Evolutionary conservation across 2,797 vertebrate genomes (phyloP).

Genomic region (Fringilla coelebs): DNA sequence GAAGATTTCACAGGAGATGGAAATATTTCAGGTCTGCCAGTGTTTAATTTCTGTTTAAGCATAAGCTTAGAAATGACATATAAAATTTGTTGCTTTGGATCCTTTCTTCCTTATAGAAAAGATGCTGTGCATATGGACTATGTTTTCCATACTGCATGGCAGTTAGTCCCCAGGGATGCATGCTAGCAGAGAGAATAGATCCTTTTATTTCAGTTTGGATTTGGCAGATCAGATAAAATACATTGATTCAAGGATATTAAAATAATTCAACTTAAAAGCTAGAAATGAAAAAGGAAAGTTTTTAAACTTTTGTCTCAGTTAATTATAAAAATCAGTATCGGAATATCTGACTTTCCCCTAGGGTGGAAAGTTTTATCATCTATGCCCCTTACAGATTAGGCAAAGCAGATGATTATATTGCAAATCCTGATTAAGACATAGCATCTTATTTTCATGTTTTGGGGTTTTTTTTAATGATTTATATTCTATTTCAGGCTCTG

Average conservation of each 20-base stretch:
- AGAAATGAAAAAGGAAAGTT: neutral
- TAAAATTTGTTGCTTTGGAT: constrained; percentile 16
- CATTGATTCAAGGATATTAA: neutral
- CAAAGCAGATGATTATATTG: neutral
- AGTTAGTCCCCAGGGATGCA: constrained; percentile 15
- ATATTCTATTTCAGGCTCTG: constrained; percentile 58
- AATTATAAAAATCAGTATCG: neutral
- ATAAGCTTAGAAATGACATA: constrained; percentile 11
- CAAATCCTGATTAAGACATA: constrained; percentile 54
- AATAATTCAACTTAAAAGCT: neutral
- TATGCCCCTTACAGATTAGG: neutral
- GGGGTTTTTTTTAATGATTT: constrained; percentile 27
- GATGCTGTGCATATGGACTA: constrained; percentile 56
- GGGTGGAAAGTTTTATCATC: neutral
- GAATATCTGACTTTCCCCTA: neutral
- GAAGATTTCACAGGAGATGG: neutral
- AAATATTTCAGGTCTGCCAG: constrained; percentile 13
- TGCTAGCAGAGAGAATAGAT: constrained; percentile 17
- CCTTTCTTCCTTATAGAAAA: constrained; percentile 26
- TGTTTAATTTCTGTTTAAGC: constrained; percentile 28
- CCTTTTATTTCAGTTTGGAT: constrained; percentile 39
- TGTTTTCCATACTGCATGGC: constrained; percentile 45
- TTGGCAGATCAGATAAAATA: constrained; percentile 28
- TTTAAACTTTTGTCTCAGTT: neutral
- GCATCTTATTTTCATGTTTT: constrained; percentile 53